Evolutionary conservation across 2,797 vertebrate species (phyloP).

Genomic region (Neostethus bicornis): DNA sequence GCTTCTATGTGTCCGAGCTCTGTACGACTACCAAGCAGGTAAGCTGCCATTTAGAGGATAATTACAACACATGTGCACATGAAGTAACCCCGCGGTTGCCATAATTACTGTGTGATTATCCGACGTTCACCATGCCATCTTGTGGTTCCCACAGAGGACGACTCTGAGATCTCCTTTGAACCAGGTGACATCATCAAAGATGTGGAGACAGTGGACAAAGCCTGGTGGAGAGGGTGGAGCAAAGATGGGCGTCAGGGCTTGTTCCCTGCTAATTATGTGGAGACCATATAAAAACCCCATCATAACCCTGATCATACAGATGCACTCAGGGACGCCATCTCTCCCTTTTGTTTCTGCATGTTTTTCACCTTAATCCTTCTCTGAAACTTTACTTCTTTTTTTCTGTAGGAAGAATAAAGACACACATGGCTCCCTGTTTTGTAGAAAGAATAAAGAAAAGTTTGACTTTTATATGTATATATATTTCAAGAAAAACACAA

Average conservation of each 20-base stretch:
- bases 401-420: constrained; percentile 51
- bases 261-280: constrained; percentile 84
- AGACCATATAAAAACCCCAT: constrained; percentile 82
- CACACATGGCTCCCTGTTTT: constrained; percentile 42
- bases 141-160: constrained; percentile 76
- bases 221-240: constrained; percentile 83
- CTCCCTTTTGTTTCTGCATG: constrained; percentile 54
- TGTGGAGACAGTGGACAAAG: constrained; percentile 82
- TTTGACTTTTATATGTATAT: constrained; percentile 53
- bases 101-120: constrained; percentile 65
- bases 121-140: constrained; percentile 63
- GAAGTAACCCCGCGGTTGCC: constrained; percentile 60
- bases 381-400: constrained; percentile 57
- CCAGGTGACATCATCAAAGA: constrained; percentile 82
- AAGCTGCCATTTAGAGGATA: constrained; percentile 59
- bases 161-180: constrained; percentile 82
- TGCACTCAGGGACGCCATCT: constrained; percentile 70
- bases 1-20: constrained; percentile 77
- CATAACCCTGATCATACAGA: constrained; percentile 28
- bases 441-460: constrained; percentile 48
- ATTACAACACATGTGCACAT: constrained; percentile 49
- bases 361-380: constrained; percentile 64
- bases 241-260: constrained; percentile 83
- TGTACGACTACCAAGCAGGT: constrained; percentile 86
- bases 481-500: constrained; percentile 51